Conservation (phyloP, 2,888 invertebrate species). For the Dryocosmus kuriphilus region DNA sequence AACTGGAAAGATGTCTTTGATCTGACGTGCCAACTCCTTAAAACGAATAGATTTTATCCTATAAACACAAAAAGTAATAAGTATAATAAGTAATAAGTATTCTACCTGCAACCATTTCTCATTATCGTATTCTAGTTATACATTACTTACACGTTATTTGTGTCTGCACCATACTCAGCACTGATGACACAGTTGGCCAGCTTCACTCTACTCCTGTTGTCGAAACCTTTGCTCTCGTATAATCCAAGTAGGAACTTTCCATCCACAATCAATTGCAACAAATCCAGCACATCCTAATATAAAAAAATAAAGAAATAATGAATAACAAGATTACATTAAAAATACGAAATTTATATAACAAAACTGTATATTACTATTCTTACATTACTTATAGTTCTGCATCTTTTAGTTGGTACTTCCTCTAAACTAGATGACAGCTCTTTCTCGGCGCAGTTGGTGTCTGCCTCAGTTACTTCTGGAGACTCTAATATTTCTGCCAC, state of each 20-base stretch:
- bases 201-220: slow-evolving; percentile 4
- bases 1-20: not conserved
- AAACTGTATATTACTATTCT: not conserved
- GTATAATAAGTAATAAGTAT: not conserved
- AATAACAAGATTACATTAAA: not conserved
- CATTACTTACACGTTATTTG: not conserved
- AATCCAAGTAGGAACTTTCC: not conserved
- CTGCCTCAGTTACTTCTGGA: not conserved
- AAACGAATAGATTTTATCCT: not conserved
- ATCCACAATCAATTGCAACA: not conserved
- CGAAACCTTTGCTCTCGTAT: not conserved
- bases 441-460: not conserved
- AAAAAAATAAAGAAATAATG: not conserved
- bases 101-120: not conserved
- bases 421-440: not conserved
- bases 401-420: not conserved
- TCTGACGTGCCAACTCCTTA: slow-evolving; percentile 7
- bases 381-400: not conserved
- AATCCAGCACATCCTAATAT: not conserved
- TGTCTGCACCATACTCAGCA: not conserved
- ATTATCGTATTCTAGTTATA: not conserved
- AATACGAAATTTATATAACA: not conserved
- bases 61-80: not conserved
- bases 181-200: not conserved
- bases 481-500: not conserved